Conservation (phyloP, 2,113 vertebrate species). For the mouse (Mus musculus) region DNA sequence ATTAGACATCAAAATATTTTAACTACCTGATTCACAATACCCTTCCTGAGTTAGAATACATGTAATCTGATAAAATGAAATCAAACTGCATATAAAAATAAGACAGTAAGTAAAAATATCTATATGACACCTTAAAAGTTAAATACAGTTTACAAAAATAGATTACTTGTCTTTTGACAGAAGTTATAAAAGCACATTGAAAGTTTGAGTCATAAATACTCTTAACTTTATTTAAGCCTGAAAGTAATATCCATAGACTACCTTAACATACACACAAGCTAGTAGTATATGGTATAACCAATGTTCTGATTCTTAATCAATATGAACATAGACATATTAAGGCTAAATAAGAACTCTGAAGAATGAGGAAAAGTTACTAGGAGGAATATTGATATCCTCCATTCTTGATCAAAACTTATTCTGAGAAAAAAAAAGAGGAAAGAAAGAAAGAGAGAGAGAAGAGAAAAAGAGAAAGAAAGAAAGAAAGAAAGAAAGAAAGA, state of each 20-base stretch:
- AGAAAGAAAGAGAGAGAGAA: too few relatives aligned
- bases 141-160: neutral
- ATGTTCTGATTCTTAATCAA: neutral
- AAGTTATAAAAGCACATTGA: neutral
- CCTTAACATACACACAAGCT: neutral
- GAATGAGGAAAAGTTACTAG: neutral
- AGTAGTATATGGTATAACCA: neutral
- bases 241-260: neutral
- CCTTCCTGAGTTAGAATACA: neutral
- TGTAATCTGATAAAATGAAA: neutral
- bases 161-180: neutral
- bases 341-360: neutral
- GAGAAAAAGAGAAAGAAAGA: too few relatives aligned
- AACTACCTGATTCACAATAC: neutral
- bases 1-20: neutral
- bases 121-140: neutral
- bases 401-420: neutral
- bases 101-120: neutral
- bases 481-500: rapidly evolving
- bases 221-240: neutral
- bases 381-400: neutral
- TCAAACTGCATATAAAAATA: neutral
- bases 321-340: neutral
- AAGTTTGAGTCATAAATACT: neutral
- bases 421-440: too few relatives aligned